These are phyloP conservation scores for Oligia fasciuncula DNA, from an alignment of 2,888 invertebrate species.

Conservation along the genomic window DNA sequence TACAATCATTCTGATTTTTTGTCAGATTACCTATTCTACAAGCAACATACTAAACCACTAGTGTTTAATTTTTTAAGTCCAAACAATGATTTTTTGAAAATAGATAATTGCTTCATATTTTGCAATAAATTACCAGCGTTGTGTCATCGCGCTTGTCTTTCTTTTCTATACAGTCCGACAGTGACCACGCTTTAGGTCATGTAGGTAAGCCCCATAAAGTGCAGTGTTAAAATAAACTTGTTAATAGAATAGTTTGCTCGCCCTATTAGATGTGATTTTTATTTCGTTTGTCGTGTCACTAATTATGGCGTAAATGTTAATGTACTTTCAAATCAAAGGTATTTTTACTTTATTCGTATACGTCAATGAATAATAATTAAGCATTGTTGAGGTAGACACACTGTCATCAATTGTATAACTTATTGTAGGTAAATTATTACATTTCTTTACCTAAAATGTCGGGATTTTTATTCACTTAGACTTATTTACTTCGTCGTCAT, in stretches of 20 bases:
- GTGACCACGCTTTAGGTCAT: no score
- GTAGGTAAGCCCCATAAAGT: slow-evolving; percentile 23
- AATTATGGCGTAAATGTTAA: slow-evolving; percentile 20
- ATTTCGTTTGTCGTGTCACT: slow-evolving; percentile 8
- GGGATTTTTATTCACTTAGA: neutral
- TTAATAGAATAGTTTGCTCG: slow-evolving; percentile 51
- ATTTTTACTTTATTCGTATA: slow-evolving; percentile 9
- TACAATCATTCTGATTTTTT: no score
- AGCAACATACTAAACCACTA: no score
- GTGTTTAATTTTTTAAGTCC: no score
- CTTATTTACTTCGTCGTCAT: neutral
- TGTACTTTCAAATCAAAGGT: slow-evolving; percentile 7
- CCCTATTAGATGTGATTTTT: neutral
- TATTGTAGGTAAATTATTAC: neutral
- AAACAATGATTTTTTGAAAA: no score
- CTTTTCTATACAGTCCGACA: no score
- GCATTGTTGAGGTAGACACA: slow-evolving; percentile 35
- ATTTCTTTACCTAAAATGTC: neutral
- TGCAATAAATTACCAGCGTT: no score
- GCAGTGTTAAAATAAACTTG: slow-evolving; percentile 60
- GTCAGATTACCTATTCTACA: no score
- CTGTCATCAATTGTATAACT: slow-evolving; percentile 17
- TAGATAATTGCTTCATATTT: no score
- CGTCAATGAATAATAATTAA: slow-evolving; percentile 45
- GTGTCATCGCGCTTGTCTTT: no score